These are phyloP conservation scores for Pteronotus mesoamericanus DNA, from an alignment of 2,797 vertebrate genomes.

Conservation along the genomic window DNA sequence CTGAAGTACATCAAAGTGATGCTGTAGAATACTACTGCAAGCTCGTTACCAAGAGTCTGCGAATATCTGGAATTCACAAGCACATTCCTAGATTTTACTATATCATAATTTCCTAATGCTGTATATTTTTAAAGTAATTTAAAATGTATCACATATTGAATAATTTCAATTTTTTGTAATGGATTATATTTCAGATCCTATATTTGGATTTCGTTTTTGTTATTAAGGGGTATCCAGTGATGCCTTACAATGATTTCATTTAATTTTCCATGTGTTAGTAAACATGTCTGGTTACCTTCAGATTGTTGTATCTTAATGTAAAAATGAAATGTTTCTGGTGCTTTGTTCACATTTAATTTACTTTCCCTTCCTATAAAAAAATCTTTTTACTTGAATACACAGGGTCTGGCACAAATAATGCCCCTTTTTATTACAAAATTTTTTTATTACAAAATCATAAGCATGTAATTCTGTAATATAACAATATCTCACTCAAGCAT, in stretches of 20 bases:
- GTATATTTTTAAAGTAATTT: not conserved
- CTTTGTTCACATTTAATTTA: conserved; percentile 11
- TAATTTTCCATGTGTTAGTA: not conserved
- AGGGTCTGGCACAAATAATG: too few species aligned
- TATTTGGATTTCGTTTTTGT: not conserved
- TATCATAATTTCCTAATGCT: not conserved
- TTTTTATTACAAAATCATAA: too few species aligned
- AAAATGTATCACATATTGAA: not conserved
- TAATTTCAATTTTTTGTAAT: not conserved
- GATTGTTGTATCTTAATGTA: not conserved
- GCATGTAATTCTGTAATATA: too few species aligned
- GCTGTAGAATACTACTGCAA: not conserved
- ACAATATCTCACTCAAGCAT: too few species aligned
- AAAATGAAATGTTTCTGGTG: not conserved
- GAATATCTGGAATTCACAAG: not conserved
- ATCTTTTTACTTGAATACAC: not conserved
- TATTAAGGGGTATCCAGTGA: not conserved
- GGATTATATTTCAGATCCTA: not conserved
- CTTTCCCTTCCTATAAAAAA: not conserved
- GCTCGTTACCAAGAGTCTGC: not conserved
- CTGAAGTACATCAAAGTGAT: not conserved
- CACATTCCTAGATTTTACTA: conserved; percentile 13
- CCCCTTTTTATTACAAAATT: too few species aligned
- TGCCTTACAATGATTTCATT: not conserved
- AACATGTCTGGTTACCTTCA: not conserved